These are phyloP conservation scores for Picathartes gymnocephalus DNA, from an alignment of 2,113 vertebrate genomes.

Conservation along the genomic window DNA sequence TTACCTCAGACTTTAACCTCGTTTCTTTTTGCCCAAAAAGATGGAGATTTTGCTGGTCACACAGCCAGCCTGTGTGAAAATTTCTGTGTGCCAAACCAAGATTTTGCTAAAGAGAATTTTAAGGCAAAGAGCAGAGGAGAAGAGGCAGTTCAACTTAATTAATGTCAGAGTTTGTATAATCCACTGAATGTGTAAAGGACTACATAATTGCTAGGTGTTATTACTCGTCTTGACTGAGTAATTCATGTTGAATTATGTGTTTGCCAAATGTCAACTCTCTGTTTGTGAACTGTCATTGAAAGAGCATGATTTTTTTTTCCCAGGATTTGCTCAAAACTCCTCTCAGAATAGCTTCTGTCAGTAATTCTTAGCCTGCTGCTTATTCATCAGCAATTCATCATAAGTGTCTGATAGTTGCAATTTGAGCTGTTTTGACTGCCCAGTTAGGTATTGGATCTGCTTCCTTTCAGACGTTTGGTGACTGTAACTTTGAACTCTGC, in stretches of 20 bases:
- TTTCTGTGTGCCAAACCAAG: not conserved
- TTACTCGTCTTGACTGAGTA: constrained; percentile 27
- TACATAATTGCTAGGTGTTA: constrained; percentile 36
- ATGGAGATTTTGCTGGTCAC: not conserved
- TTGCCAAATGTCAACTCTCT: constrained; percentile 42
- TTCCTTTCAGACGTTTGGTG: constrained; percentile 10
- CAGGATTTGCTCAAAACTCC: not conserved
- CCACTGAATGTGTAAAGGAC: not conserved
- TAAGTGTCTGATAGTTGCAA: constrained; percentile 12
- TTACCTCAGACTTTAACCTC: not conserved
- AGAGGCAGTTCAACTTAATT: constrained; percentile 39
- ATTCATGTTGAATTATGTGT: constrained; percentile 53
- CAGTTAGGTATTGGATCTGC: not conserved
- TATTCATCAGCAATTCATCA: constrained; percentile 27
- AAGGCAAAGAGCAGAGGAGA: not conserved
- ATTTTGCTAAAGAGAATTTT: not conserved
- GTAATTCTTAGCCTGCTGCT: constrained; percentile 20
- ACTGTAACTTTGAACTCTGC: not conserved
- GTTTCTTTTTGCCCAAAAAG: not conserved
- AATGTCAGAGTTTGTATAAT: constrained; percentile 29
- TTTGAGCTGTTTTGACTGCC: constrained; percentile 12
- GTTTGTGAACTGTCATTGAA: constrained; percentile 51
- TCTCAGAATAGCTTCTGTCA: constrained; percentile 19
- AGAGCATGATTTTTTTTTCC: not conserved
- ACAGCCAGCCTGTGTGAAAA: not conserved